These are phyloP conservation scores for Tetragnatha montana DNA, from an alignment of 2,888 invertebrate species.

Conservation along the genomic window DNA sequence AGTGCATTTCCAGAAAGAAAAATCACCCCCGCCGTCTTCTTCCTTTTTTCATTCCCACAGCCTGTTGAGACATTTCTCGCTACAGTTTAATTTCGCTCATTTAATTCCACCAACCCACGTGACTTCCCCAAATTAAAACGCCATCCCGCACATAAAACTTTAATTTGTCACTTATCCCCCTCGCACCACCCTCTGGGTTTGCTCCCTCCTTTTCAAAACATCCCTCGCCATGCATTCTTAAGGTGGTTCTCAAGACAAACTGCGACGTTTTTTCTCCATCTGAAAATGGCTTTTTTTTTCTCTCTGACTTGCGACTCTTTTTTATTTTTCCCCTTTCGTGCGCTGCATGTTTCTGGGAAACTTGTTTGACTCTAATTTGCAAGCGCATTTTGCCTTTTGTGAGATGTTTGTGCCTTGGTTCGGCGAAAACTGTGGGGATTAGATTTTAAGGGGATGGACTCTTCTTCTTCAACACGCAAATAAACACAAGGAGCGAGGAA, in stretches of 20 bases:
- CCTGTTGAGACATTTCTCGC: conserved; percentile 50
- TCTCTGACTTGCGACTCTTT: background rate
- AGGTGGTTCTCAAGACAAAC: conserved; percentile 43
- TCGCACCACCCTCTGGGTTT: conserved; percentile 1
- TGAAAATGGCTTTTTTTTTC: conserved; percentile 10
- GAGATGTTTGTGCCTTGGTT: no score
- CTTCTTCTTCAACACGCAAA: conserved; percentile 11
- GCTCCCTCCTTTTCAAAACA: conserved; percentile 11
- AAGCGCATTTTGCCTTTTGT: conserved; percentile 19
- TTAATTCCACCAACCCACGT: conserved; percentile 29
- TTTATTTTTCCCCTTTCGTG: conserved; percentile 5
- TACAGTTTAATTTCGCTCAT: conserved; percentile 65
- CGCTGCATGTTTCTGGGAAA: background rate
- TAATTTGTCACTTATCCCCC: conserved; percentile 69
- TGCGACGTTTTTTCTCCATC: background rate
- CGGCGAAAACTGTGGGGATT: conserved; percentile 17
- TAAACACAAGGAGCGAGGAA: background rate
- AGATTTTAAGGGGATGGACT: background rate
- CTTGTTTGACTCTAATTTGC: conserved; percentile 50
- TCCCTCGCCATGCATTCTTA: conserved; percentile 50
- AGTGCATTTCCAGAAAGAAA: no score
- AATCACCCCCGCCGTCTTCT: background rate
- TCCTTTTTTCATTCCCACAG: conserved; percentile 15
- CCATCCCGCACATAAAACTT: conserved; percentile 67
- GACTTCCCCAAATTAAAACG: conserved; percentile 64